Evolutionary conservation across 2,113 vertebrate species (phyloP), one percentile per base, ranked within the genome.

Genomic region (Aptenodytes forsteri): DNA sequence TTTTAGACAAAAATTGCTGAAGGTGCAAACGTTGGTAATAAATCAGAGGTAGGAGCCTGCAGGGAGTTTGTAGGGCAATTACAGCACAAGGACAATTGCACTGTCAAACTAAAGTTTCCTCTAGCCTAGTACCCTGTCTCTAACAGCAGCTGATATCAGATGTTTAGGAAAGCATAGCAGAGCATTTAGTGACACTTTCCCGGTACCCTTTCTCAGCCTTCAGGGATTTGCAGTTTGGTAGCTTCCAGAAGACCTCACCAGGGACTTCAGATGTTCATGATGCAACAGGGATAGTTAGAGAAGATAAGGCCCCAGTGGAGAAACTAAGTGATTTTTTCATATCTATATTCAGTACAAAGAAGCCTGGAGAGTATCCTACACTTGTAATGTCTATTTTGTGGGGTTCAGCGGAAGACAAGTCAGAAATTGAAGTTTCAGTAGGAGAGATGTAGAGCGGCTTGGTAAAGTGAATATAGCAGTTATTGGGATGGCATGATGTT

Each of bases 281-380:
- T 19, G 13, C 5, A 47, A 36, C 2, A 80, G 10, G 7, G 30
- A 13, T 80, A 80, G 67, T 64, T 32, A 79, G 15, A 50, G 29
- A 65, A 80, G 47, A 23, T 4, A 38, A 1, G 22, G 5, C 9
- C 6, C 29, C 29, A 55, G 22, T 12, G 14, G 44, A 65, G 44
- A 83, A 76, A 38, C 1, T 2, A 27, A 70, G 40, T 5, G 19
- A n/a, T 49, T 44, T 58, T 87, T 62, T 59, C 40, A 61, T 34
- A 44, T 44, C 20, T 77, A 0, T 52, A 40, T 34, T 77, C 22
- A 78, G 49, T 7, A 36, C 17, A 30, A 32, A 54, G 54, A 70
- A 81, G 21, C 3, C 12, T 0, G 1, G 7, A 65, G 20, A 44
- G 21, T 11, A 30, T 13, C 10, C 27, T 58, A 11, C 7, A 19